Percentiles rank a stretch among this genome's conserved stretches.
Evolutionary conservation across 2,888 invertebrate species (phyloP).

Genomic region (Acronicta leporina): DNA sequence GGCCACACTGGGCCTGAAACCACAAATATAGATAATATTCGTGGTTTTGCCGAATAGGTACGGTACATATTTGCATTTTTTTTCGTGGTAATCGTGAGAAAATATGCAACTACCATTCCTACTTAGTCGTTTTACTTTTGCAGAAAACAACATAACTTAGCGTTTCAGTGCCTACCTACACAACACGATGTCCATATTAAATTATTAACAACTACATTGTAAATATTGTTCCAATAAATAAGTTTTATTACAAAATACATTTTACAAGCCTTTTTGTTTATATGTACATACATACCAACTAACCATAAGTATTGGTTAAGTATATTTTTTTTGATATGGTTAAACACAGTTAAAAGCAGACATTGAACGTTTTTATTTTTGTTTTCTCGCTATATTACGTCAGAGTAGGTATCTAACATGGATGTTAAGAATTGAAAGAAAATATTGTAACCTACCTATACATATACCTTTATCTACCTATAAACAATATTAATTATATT

Average conservation of each 20-base stretch:
- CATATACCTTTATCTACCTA: too few species aligned
- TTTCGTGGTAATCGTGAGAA: too few species aligned
- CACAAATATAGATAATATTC: too few species aligned
- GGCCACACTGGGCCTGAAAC: background rate
- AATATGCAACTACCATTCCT: slow-evolving; percentile 25
- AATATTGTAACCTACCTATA: too few species aligned
- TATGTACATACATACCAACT: background rate
- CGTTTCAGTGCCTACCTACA: background rate
- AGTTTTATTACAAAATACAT: slow-evolving; percentile 42
- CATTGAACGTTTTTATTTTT: background rate
- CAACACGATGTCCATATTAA: slow-evolving; percentile 16
- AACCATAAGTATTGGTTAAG: background rate
- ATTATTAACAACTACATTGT: slow-evolving; percentile 29
- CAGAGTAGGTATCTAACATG: too few species aligned
- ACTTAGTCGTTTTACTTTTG: slow-evolving; percentile 11
- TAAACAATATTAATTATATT: too few species aligned
- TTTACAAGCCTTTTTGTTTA: slow-evolving; percentile 33
- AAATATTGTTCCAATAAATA: slow-evolving; percentile 47
- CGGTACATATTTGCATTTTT: slow-evolving; percentile 14
- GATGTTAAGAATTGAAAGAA: too few species aligned
- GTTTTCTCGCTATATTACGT: background rate
- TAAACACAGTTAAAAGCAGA: background rate
- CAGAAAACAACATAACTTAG: slow-evolving; percentile 17
- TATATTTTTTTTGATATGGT: background rate
- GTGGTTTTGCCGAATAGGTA: too few species aligned